Evolutionary conservation across 2,113 vertebrate genomes (phyloP).

Genomic region (Falco punctatus): DNA sequence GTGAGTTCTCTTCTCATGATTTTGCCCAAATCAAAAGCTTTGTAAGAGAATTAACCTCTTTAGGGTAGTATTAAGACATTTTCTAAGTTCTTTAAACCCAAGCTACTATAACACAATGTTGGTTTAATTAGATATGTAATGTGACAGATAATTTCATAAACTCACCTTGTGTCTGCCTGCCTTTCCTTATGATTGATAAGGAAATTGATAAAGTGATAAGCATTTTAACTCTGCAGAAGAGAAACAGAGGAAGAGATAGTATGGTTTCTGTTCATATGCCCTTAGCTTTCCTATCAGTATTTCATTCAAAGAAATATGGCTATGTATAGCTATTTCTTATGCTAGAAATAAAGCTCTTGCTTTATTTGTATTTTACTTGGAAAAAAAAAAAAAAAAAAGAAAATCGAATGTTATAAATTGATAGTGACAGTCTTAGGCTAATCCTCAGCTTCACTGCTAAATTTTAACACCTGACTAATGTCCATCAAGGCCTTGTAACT

Average conservation of each 20-base stretch:
- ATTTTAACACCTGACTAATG: background rate
- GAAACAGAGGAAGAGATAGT: background rate
- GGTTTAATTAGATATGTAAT: background rate
- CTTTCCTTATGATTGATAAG: background rate
- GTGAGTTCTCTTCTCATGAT: background rate
- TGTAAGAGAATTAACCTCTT: background rate
- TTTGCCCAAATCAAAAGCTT: background rate
- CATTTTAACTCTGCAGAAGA: background rate
- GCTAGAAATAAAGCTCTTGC: background rate
- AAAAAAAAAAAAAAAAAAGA: background rate
- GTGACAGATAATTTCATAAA: background rate
- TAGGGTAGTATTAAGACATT: background rate
- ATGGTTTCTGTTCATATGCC: background rate
- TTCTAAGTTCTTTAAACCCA: background rate
- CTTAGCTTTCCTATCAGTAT: background rate
- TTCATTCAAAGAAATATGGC: background rate
- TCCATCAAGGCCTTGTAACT: background rate
- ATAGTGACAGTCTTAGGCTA: background rate
- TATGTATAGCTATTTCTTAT: background rate
- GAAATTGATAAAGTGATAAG: too few species aligned
- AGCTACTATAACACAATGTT: background rate
- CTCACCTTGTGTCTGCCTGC: background rate
- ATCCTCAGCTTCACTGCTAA: background rate
- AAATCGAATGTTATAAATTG: background rate
- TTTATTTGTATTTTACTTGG: background rate